phyloP scores from a whole-genome alignment of 1,140 invertebrate genomes.

The Brachionus manjavacas region DNA sequence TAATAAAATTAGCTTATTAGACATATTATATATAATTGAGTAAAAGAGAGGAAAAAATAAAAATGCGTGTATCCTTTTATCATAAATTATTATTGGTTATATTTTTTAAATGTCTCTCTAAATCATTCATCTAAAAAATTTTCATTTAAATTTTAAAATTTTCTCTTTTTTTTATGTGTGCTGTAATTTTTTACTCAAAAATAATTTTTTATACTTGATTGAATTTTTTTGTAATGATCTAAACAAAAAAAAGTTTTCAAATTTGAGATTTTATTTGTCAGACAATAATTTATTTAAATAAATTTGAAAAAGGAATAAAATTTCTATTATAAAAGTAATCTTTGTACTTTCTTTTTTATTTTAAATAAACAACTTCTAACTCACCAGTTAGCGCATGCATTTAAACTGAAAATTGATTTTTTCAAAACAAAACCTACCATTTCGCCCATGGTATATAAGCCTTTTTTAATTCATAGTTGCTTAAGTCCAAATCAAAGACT shows the following conservation, averaged over 20 bases:
- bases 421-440: too few relatives aligned
- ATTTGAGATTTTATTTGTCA: neutral
- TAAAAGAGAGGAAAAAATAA: neutral
- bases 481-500: too few relatives aligned
- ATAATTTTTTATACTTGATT: neutral
- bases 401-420: too few relatives aligned
- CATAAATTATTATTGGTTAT: neutral
- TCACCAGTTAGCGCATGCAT: too few relatives aligned
- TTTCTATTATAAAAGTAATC: neutral
- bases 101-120: neutral
- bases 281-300: constrained; percentile 21
- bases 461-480: too few relatives aligned
- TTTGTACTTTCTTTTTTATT: too few relatives aligned
- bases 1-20: neutral
- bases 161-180: neutral
- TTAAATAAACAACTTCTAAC: too few relatives aligned
- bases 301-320: neutral
- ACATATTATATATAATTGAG: neutral
- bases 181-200: neutral
- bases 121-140: neutral
- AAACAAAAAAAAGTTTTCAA: neutral
- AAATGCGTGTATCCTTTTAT: neutral
- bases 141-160: neutral
- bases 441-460: too few relatives aligned
- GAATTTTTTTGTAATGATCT: neutral